These are phyloP conservation scores for Siniperca obscura DNA, from an alignment of 2,797 vertebrate species.

Conservation along the genomic window DNA sequence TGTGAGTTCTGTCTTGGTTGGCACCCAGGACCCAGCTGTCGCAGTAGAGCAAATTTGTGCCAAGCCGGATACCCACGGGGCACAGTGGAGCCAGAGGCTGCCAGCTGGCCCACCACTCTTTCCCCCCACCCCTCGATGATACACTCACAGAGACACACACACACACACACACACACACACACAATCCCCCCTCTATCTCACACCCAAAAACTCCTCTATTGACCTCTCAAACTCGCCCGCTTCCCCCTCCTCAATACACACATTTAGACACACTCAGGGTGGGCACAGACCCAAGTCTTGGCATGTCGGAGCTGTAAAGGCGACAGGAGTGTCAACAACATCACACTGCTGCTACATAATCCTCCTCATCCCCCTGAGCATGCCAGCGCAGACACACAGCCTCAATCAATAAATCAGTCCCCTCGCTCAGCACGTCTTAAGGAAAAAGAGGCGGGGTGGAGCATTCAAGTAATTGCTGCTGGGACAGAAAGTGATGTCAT, in stretches of 20 bases:
- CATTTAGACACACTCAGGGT: slow-evolving; percentile 47
- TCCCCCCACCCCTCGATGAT: slow-evolving; percentile 13
- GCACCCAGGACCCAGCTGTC: slow-evolving; percentile 74
- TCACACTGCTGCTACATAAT: slow-evolving; percentile 68
- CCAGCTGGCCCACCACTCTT: slow-evolving; percentile 72
- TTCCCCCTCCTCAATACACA: slow-evolving; percentile 26
- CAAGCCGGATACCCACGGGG: slow-evolving; percentile 74
- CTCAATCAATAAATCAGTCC: slow-evolving; percentile 69
- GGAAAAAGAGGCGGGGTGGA: slow-evolving; percentile 27
- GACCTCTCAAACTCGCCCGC: slow-evolving; percentile 46
- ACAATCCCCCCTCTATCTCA: slow-evolving; percentile 38
- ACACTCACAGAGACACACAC: slow-evolving; percentile 35
- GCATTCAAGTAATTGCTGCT: slow-evolving; percentile 32
- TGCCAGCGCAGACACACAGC: slow-evolving; percentile 33
- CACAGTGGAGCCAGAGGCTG: slow-evolving; percentile 71
- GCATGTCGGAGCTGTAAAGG: slow-evolving; percentile 65
- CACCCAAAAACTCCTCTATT: slow-evolving; percentile 51
- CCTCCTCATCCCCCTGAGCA: slow-evolving; percentile 47
- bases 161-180: slow-evolving; percentile 49
- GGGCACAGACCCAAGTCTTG: slow-evolving; percentile 65
- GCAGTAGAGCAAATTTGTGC: slow-evolving; percentile 54
- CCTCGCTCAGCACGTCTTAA: slow-evolving; percentile 47
- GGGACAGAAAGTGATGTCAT: slow-evolving; percentile 62
- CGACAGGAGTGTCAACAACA: slow-evolving; percentile 76
- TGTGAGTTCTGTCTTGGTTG: slow-evolving; percentile 57